Percentiles rank a stretch among this genome's conserved stretches.
These are phyloP conservation scores for Chiloscyllium plagiosum DNA, from an alignment of 2,113 vertebrate genomes.

Conservation along the genomic window DNA sequence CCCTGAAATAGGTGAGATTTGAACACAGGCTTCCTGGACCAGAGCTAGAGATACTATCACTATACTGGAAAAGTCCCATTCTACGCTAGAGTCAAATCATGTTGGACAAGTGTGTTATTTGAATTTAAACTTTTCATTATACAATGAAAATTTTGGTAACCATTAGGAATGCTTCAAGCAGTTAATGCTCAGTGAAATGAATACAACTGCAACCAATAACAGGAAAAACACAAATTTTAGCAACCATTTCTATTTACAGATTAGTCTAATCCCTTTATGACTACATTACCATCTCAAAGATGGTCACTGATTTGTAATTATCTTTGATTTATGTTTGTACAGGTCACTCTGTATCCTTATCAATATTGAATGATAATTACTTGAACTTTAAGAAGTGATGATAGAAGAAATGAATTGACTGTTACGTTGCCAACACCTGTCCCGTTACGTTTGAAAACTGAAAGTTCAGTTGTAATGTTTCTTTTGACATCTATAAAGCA, in stretches of 20 bases:
- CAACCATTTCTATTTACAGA: not conserved
- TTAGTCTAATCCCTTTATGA: not conserved
- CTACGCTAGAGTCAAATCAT: not conserved
- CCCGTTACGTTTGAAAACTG: not conserved
- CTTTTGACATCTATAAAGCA: not conserved
- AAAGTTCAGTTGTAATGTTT: not conserved
- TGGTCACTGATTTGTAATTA: not conserved
- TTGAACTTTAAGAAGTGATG: not conserved
- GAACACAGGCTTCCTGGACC: too few species aligned
- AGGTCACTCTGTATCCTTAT: not conserved
- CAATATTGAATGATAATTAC: conserved; percentile 23
- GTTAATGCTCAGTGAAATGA: not conserved
- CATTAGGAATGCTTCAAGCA: not conserved
- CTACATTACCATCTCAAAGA: not conserved
- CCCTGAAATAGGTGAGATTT: too few species aligned
- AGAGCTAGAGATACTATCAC: too few species aligned
- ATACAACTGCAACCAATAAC: not conserved
- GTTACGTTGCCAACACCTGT: not conserved
- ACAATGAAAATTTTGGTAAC: not conserved
- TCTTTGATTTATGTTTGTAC: not conserved
- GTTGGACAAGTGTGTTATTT: not conserved
- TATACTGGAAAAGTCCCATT: not conserved
- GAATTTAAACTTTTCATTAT: not conserved
- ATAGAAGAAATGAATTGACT: not conserved
- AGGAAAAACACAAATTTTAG: not conserved